Evolutionary conservation across 2,113 vertebrate species (phyloP).

Genomic region (Rafetus swinhoei): DNA sequence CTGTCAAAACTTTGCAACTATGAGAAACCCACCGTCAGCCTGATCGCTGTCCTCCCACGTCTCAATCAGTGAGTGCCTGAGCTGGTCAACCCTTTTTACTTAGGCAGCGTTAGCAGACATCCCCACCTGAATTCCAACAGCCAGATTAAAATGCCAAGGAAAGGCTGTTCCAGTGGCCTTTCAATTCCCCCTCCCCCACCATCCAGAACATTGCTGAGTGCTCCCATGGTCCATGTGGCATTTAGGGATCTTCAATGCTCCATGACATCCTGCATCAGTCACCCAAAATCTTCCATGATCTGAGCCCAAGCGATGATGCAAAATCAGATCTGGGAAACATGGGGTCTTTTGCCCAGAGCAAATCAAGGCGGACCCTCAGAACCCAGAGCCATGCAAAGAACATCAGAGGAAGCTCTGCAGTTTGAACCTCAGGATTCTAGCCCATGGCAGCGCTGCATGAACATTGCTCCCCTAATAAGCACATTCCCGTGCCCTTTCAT

Average conservation of each 20-base stretch:
- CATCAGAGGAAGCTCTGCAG: slow-evolving; percentile 55
- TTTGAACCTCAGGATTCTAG: neutral
- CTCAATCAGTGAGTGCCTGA: slow-evolving; percentile 18
- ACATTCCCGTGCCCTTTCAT: slow-evolving; percentile 61
- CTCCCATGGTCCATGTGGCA: neutral
- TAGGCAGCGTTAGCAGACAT: neutral
- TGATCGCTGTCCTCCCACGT: slow-evolving; percentile 50
- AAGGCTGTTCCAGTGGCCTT: neutral
- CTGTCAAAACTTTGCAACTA: slow-evolving; percentile 26
- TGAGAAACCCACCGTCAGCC: neutral
- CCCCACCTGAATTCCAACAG: neutral
- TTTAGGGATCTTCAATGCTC: neutral
- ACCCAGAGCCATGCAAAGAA: neutral
- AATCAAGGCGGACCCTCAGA: slow-evolving; percentile 3
- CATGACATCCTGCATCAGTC: neutral
- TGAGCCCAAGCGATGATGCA: slow-evolving; percentile 52
- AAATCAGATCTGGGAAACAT: slow-evolving; percentile 54
- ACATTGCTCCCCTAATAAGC: slow-evolving; percentile 41
- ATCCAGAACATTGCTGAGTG: neutral
- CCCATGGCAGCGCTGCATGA: slow-evolving; percentile 49
- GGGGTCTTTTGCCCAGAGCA: slow-evolving; percentile 55
- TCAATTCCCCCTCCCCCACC: neutral
- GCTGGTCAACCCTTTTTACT: neutral
- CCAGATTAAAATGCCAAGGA: slow-evolving; percentile 16
- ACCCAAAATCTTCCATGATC: slow-evolving; percentile 55